Percentiles rank a stretch among this genome's conserved stretches.
phyloP scores from a whole-genome alignment of 2,888 invertebrate species.

The Drosophila kuntzei region DNA sequence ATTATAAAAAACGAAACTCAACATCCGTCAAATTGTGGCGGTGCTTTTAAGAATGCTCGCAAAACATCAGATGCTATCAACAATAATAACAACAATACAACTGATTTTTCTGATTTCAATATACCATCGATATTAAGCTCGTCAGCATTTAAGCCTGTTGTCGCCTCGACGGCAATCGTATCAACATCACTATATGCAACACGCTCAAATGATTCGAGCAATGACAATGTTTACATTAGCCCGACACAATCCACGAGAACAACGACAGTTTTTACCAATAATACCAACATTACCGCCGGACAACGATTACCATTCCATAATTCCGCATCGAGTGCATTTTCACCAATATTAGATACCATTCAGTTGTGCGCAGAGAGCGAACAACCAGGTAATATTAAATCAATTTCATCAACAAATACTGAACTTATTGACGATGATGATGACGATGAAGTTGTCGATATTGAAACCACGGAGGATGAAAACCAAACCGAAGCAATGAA shows the following conservation, averaged over 20 bases:
- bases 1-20: slow-evolving; percentile 53
- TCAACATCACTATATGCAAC: slow-evolving; percentile 65
- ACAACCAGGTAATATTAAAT: slow-evolving; percentile 6
- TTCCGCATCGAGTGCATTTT: slow-evolving; percentile 32
- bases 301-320: slow-evolving; percentile 39
- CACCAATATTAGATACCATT: slow-evolving; percentile 38
- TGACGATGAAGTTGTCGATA: slow-evolving; percentile 91
- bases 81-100: slow-evolving; percentile 5
- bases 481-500: slow-evolving; percentile 20
- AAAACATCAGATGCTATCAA: slow-evolving; percentile 31
- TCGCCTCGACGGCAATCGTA: slow-evolving; percentile 65
- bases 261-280: slow-evolving; percentile 64
- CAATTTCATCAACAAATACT: slow-evolving; percentile 1
- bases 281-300: slow-evolving; percentile 45
- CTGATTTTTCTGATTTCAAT: slow-evolving; percentile 48
- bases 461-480: slow-evolving; percentile 94
- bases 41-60: slow-evolving; percentile 34
- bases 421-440: slow-evolving; percentile 26
- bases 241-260: slow-evolving; percentile 49
- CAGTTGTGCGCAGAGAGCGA: slow-evolving; percentile 33
- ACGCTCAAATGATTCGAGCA: slow-evolving; percentile 54
- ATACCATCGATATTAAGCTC: slow-evolving; percentile 69
- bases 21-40: slow-evolving; percentile 18
- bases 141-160: slow-evolving; percentile 81
- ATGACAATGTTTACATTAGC: slow-evolving; percentile 43